Conservation (phyloP, 2,113 vertebrate species). For the Gambusia affinis region DNA sequence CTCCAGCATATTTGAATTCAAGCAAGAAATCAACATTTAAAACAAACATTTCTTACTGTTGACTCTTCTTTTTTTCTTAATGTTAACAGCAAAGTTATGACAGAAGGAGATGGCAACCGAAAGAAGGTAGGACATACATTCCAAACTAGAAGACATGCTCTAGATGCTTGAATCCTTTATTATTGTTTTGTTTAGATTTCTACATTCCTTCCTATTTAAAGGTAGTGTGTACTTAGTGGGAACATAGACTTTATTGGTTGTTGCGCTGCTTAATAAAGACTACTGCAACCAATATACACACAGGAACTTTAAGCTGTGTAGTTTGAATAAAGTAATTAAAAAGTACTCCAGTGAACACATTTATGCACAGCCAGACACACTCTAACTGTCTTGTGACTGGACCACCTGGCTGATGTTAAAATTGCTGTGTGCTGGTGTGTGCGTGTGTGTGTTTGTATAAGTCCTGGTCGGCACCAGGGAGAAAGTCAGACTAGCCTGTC, state of each 20-base stretch:
- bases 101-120: slow-evolving; percentile 43
- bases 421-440: slow-evolving; percentile 6
- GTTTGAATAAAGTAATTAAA: slow-evolving; percentile 25
- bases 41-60: background rate
- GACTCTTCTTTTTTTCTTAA: background rate
- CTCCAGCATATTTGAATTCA: background rate
- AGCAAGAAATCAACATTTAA: background rate
- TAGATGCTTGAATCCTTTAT: slow-evolving; percentile 36
- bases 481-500: slow-evolving; percentile 60
- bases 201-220: slow-evolving; percentile 31
- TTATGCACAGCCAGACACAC: slow-evolving; percentile 32
- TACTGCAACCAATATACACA: background rate
- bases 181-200: slow-evolving; percentile 33
- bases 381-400: slow-evolving; percentile 30
- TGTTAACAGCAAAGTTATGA: slow-evolving; percentile 25
- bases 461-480: slow-evolving; percentile 32
- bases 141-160: slow-evolving; percentile 50
- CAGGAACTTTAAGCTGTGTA: slow-evolving; percentile 1
- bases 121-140: slow-evolving; percentile 45
- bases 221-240: background rate
- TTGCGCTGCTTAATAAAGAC: background rate
- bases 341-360: slow-evolving; percentile 24
- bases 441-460: slow-evolving; percentile 9
- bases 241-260: background rate
- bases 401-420: slow-evolving; percentile 23